phyloP scores from a whole-genome alignment of 2,797 vertebrate genomes.

The Pyrocephalus nanus region DNA sequence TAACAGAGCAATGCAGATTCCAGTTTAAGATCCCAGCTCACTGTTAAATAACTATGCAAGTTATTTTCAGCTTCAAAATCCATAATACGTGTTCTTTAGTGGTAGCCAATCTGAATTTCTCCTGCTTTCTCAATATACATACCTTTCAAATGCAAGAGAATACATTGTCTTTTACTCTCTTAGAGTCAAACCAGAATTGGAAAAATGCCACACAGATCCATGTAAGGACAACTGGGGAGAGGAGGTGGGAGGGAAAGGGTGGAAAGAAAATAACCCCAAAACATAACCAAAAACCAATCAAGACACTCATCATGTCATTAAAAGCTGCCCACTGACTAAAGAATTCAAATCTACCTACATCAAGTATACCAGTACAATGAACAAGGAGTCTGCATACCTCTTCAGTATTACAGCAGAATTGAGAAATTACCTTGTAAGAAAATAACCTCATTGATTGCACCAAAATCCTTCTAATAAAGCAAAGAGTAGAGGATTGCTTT shows the following conservation, averaged over 20 bases:
- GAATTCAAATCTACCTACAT: constrained; percentile 38
- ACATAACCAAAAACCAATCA: constrained; percentile 36
- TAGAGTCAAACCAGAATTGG: constrained; percentile 65
- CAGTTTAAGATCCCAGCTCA: constrained; percentile 66
- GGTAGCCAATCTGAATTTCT: constrained; percentile 48
- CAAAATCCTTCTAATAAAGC: constrained; percentile 57
- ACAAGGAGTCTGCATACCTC: constrained; percentile 38
- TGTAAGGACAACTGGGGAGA: constrained; percentile 47
- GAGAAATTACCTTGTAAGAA: constrained; percentile 50
- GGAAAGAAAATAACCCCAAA: constrained; percentile 4
- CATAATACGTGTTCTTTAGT: constrained; percentile 10
- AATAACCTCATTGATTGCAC: constrained; percentile 50
- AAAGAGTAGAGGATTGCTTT: constrained; percentile 50
- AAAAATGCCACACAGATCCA: constrained; percentile 67
- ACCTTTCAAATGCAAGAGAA: constrained; percentile 52
- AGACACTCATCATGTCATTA: constrained; percentile 33
- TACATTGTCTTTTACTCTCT: constrained; percentile 26
- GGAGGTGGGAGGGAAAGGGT: not conserved
- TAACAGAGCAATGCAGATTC: constrained; percentile 16
- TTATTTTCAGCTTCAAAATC: constrained; percentile 59
- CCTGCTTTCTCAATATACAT: constrained; percentile 44
- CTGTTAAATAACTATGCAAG: constrained; percentile 56
- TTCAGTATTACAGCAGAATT: constrained; percentile 5
- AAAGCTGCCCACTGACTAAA: constrained; percentile 22
- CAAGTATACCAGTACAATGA: not conserved